A percentile compares a stretch with the other conserved stretches of the same genome.
Conservation (phyloP, 2,797 vertebrate genomes). For the Falco berigora region DNA sequence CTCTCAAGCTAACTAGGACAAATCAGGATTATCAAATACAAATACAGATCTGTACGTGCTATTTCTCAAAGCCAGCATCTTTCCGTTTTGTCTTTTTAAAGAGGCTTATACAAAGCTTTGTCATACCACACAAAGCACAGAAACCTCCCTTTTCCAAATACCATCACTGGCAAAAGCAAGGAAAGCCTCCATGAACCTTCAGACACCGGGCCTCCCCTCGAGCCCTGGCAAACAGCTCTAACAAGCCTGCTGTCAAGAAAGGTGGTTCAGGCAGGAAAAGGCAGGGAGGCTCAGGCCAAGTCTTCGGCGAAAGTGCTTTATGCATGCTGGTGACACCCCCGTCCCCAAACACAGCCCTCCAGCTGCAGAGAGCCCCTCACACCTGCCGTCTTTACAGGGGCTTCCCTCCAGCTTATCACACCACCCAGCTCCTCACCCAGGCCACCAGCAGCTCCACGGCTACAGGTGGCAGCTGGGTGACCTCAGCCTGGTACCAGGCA, state of each 20-base stretch:
- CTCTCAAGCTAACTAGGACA: slow-evolving; percentile 33
- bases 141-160: background rate
- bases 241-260: background rate
- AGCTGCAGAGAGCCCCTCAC: background rate
- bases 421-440: background rate
- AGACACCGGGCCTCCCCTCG: background rate
- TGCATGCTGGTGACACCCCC: background rate
- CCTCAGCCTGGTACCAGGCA: background rate
- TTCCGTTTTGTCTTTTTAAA: slow-evolving; percentile 9
- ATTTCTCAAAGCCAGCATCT: background rate
- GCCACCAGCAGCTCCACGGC: background rate
- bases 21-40: slow-evolving; percentile 33
- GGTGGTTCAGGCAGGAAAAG: background rate
- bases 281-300: background rate
- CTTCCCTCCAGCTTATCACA: background rate
- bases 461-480: background rate
- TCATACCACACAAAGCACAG: background rate
- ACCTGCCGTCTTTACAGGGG: background rate
- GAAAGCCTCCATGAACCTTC: background rate
- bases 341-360: background rate
- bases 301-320: background rate
- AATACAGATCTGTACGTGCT: background rate
- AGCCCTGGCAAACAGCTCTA: background rate
- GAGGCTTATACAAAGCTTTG: background rate
- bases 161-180: background rate